These are phyloP conservation scores for Nasonovia ribisnigri DNA, from an alignment of 2,888 invertebrate species.

Conservation along the genomic window DNA sequence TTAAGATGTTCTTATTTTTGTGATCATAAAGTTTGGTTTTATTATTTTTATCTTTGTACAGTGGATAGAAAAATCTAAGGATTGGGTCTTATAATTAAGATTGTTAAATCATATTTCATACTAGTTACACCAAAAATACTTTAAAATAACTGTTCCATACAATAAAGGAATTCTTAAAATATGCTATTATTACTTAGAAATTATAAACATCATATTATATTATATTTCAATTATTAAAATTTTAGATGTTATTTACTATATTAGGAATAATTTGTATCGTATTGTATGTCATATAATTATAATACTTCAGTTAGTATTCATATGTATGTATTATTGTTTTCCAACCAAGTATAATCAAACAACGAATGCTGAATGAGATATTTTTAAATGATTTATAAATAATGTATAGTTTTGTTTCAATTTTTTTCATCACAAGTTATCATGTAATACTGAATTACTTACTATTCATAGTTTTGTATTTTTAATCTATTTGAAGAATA, in stretches of 20 bases:
- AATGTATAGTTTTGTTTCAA: background rate
- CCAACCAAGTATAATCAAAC: background rate
- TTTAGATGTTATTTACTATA: constrained; percentile 38
- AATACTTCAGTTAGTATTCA: constrained; percentile 18
- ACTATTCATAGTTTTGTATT: background rate
- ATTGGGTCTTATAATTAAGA: background rate
- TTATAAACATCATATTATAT: background rate
- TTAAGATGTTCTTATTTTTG: background rate
- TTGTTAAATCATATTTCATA: constrained; percentile 45
- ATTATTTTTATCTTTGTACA: constrained; percentile 57
- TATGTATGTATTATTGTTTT: constrained; percentile 14
- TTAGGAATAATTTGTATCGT: constrained; percentile 5
- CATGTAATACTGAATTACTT: constrained; percentile 39
- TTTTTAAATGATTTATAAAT: constrained; percentile 2
- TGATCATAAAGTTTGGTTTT: constrained; percentile 16
- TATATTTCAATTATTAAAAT: constrained; percentile 16
- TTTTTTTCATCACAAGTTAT: constrained; percentile 18
- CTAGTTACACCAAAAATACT: constrained; percentile 8
- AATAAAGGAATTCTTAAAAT: background rate
- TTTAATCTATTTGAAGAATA: background rate
- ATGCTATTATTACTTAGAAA: constrained; percentile 23
- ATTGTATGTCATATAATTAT: background rate
- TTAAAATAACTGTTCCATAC: constrained; percentile 3
- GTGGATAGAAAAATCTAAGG: constrained; percentile 46
- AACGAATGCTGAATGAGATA: constrained; percentile 19